Conservation (phyloP, 2,113 vertebrate species). For the Anoura caudifer region DNA sequence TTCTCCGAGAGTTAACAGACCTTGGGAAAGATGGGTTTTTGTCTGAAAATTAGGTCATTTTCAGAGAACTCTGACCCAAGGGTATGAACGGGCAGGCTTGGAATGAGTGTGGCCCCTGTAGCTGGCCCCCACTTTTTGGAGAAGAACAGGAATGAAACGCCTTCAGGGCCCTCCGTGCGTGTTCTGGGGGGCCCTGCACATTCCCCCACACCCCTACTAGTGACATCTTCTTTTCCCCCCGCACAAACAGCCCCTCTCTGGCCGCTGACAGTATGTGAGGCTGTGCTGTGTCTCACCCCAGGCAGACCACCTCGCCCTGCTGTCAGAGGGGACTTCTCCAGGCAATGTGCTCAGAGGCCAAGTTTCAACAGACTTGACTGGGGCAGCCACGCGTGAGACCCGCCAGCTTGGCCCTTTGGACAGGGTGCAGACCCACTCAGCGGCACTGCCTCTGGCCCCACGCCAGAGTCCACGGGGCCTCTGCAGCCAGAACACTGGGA, state of each 20-base stretch:
- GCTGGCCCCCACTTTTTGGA: neutral
- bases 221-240: neutral
- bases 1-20: neutral
- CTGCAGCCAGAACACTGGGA: neutral
- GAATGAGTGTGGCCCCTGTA: neutral
- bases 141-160: neutral
- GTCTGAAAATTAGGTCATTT: neutral
- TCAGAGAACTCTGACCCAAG: neutral
- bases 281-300: neutral
- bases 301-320: neutral
- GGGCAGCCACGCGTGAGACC: neutral
- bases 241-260: neutral
- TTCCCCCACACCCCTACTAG: fast-evolving
- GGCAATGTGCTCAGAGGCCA: neutral
- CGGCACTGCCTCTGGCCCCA: neutral
- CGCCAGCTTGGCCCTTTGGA: neutral
- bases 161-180: neutral
- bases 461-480: neutral
- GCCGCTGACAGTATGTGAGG: neutral
- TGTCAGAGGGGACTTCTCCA: neutral
- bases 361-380: neutral
- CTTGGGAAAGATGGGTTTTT: neutral
- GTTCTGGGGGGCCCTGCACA: neutral
- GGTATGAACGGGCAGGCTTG: neutral
- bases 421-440: no score